Percentiles rank a stretch among this genome's conserved stretches.
Conservation (phyloP, 1,140 invertebrate genomes). For the Lerema accius region DNA sequence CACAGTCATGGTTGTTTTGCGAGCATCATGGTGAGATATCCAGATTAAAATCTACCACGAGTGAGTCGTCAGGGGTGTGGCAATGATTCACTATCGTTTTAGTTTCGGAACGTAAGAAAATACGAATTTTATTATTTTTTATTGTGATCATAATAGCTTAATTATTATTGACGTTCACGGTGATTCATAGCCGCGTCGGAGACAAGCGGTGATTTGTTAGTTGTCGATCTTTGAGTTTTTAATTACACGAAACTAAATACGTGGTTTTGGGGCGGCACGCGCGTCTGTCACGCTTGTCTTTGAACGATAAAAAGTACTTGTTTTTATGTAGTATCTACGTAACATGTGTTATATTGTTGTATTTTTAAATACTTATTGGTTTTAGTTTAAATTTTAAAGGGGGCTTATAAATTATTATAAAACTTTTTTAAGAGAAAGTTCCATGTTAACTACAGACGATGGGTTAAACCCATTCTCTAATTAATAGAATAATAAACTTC, state of each 20-base stretch:
- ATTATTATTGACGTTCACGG: constrained; percentile 63
- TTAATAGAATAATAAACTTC: too few relatives aligned
- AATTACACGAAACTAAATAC: constrained; percentile 77
- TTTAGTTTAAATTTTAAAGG: too few relatives aligned
- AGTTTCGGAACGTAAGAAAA: constrained; percentile 58
- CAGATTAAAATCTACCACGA: constrained; percentile 60
- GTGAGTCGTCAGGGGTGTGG: constrained; percentile 65
- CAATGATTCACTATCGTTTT: constrained; percentile 59
- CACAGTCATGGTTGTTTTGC: constrained; percentile 61
- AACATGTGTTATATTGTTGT: too few relatives aligned
- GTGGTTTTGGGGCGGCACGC: constrained; percentile 66
- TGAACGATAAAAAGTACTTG: neutral
- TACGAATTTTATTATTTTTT: constrained; percentile 68
- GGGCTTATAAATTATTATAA: too few relatives aligned
- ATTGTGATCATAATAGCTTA: constrained; percentile 67
- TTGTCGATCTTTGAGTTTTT: constrained; percentile 78
- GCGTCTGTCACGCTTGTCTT: constrained; percentile 59
- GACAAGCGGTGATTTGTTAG: constrained; percentile 64
- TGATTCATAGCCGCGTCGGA: constrained; percentile 64
- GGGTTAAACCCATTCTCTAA: too few relatives aligned
- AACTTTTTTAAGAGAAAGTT: too few relatives aligned
- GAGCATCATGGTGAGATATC: constrained; percentile 61
- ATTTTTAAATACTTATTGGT: neutral
- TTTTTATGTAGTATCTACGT: too few relatives aligned
- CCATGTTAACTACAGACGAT: too few relatives aligned